Evolutionary conservation across 2,113 vertebrate species (phyloP), one percentile per base, ranked within the genome.

Genomic region (Anarhynchus alexandrinus): DNA sequence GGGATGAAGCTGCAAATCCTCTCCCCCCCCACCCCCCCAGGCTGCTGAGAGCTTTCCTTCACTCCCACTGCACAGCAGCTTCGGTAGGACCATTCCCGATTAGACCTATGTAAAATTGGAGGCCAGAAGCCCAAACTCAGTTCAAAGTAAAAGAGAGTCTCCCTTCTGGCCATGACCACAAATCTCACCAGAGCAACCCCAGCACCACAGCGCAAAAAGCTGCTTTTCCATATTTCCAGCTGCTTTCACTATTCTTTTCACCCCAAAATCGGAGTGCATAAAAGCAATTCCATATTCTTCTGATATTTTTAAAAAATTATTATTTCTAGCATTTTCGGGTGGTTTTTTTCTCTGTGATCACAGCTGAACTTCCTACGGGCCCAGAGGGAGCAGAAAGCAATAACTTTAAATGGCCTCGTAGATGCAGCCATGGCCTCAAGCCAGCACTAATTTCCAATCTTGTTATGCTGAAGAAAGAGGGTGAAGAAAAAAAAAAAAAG

Each of bases 361-460:
- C 96, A 97, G 95, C 92, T 98, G 97, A 98, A 95, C 91, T 90
- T 96, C 96, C 96, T 97, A 94, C 80, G 94, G 72, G 95, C 78
- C 97, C 93, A 94, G 47, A 51, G 97, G 93, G 94, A 97, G 74
- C 22, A 70, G 30, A 79, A 65, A 97, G 95, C 86, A 98, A 93
- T 97, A 97, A 97, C 92, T 97, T 11, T 91, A 98, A 97, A 97
- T 97, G 95, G 87, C 77, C 94, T 94, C 70, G 12, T 96, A 96
- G 96, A 98, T 93, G 90, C 67, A 87, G 94, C 89, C 42, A 22
- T 97, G 98, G 97, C 96, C 74, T 82, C 73, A 45, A 76, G 94
- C 97, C 98, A 98, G 94, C 62, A 93, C 86, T 96, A 92, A 96
- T 95, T 98, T 97, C 87, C 95, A 98, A 86, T 49, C 90, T 74